phyloP scores from a whole-genome alignment of 2,797 vertebrate genomes.

The Lophius americanus region DNA sequence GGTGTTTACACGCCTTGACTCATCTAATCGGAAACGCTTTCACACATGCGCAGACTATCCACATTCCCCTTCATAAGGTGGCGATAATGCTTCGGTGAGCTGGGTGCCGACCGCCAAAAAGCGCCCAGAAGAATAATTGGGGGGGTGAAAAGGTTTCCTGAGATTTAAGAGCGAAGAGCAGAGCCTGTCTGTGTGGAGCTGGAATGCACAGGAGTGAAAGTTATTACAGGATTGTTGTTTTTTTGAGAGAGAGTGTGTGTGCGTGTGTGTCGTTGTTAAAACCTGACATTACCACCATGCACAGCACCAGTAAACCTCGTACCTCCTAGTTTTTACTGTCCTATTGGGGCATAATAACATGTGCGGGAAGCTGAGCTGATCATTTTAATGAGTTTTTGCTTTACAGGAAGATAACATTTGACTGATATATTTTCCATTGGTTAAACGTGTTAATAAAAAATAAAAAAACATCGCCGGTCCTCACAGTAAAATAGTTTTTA shows the following conservation, averaged over 20 bases:
- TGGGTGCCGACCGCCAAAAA: too few species aligned
- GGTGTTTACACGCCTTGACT: too few species aligned
- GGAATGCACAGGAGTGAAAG: background rate
- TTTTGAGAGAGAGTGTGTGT: too few species aligned
- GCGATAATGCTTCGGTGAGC: too few species aligned
- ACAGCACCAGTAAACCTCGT: background rate
- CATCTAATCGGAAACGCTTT: too few species aligned
- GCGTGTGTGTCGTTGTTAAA: too few species aligned
- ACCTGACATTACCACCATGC: slow-evolving; percentile 12
- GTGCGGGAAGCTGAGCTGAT: slow-evolving; percentile 10
- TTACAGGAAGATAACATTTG: slow-evolving; percentile 22
- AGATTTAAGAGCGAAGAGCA: background rate
- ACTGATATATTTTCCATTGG: slow-evolving; percentile 34
- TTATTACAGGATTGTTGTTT: slow-evolving; percentile 6
- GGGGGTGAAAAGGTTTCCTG: too few species aligned
- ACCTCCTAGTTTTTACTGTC: background rate
- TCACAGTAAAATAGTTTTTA: background rate
- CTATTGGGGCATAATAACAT: slow-evolving; percentile 3
- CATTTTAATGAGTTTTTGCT: slow-evolving; percentile 44
- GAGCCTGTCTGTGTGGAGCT: background rate
- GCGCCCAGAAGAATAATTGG: too few species aligned
- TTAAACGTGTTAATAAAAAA: slow-evolving; percentile 31
- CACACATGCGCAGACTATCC: too few species aligned
- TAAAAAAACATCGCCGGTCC: slow-evolving; percentile 24
- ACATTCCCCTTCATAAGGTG: too few species aligned